These are phyloP conservation scores for Oncorhynchus mykiss DNA, from an alignment of 2,113 vertebrate species.

Conservation along the genomic window DNA sequence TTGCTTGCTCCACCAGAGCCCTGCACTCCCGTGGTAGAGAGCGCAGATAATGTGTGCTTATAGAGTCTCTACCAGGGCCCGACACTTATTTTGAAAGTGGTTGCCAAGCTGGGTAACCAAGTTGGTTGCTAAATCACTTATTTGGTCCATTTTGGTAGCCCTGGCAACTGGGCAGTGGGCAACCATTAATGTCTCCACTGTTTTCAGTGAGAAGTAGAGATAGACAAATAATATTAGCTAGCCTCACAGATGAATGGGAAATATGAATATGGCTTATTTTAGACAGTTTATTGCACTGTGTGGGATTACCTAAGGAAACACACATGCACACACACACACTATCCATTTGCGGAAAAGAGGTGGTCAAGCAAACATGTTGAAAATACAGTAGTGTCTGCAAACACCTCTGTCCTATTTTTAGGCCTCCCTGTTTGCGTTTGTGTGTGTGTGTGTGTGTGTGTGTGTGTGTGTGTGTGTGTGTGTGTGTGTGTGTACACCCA, in stretches of 20 bases:
- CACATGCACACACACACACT: background rate
- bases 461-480: conserved; percentile 15
- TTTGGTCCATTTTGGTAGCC: too few relatives aligned
- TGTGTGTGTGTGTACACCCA: conserved; percentile 1
- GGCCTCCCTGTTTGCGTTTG: background rate
- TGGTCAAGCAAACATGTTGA: background rate
- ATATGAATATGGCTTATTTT: too few relatives aligned
- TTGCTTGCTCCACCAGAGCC: too few relatives aligned
- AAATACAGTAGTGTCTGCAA: background rate
- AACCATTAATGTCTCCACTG: background rate
- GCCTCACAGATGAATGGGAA: too few relatives aligned
- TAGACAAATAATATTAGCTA: background rate
- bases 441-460: conserved; percentile 3
- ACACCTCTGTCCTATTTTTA: background rate
- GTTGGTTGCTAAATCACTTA: too few relatives aligned
- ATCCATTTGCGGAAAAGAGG: background rate
- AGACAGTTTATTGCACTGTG: too few relatives aligned
- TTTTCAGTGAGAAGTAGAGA: background rate
- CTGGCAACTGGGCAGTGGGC: too few relatives aligned
- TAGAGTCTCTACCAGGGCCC: too few relatives aligned
- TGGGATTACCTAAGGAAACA: background rate
- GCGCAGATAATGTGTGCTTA: too few relatives aligned
- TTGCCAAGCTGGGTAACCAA: too few relatives aligned
- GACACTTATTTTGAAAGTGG: too few relatives aligned
- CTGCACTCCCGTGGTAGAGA: too few relatives aligned